Percentiles rank a stretch among this genome's conserved stretches.
These are phyloP conservation scores for Polypterus senegalus DNA, from an alignment of 2,113 vertebrate genomes.

Conservation along the genomic window DNA sequence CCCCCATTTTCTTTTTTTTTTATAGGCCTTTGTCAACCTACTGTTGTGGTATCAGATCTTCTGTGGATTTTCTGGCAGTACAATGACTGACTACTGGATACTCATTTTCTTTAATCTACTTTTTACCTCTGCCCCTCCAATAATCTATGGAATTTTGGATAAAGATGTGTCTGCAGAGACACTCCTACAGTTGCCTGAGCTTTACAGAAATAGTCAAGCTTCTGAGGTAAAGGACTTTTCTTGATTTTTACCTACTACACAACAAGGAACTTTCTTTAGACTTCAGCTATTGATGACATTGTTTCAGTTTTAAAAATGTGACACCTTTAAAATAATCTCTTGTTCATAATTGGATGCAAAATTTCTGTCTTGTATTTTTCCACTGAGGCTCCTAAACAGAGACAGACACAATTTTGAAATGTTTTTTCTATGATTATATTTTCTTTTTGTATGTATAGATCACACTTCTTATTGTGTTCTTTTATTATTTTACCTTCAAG, in stretches of 20 bases:
- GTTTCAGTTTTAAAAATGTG: too few relatives aligned
- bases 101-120: slow-evolving; percentile 69
- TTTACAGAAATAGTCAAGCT: slow-evolving; percentile 45
- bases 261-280: too few relatives aligned
- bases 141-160: slow-evolving; percentile 59
- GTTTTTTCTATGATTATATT: too few relatives aligned
- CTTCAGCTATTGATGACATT: too few relatives aligned
- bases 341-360: too few relatives aligned
- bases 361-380: too few relatives aligned
- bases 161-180: slow-evolving; percentile 53
- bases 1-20: slow-evolving; percentile 15
- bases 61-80: slow-evolving; percentile 64
- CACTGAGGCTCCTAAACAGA: too few relatives aligned
- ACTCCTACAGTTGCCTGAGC: slow-evolving; percentile 48
- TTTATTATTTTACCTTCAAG: slow-evolving; percentile 29
- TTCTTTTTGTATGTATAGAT: too few relatives aligned
- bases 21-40: slow-evolving; percentile 57
- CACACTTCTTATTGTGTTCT: background rate
- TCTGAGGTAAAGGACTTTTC: slow-evolving; percentile 37
- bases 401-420: too few relatives aligned
- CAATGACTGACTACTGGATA: slow-evolving; percentile 64
- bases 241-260: background rate
- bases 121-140: slow-evolving; percentile 56
- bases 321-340: too few relatives aligned
- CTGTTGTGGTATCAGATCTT: slow-evolving; percentile 72